Percentiles rank a stretch among this genome's conserved stretches.
phyloP scores from a whole-genome alignment of 1,140 invertebrate genomes.

The Laupala kohalensis region DNA sequence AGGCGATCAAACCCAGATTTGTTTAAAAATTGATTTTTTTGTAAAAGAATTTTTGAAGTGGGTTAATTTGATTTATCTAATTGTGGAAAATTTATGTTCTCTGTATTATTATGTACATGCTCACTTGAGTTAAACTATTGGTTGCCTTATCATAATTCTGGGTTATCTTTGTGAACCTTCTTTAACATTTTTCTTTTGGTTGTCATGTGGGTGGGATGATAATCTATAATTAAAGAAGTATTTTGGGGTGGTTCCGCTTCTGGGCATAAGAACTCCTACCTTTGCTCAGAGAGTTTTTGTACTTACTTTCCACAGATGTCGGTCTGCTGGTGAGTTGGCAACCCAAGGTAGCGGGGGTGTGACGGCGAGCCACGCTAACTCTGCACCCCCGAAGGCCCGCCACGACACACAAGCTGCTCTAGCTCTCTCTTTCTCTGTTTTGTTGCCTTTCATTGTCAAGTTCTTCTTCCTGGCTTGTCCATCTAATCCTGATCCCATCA shows the following conservation, averaged over 20 bases:
- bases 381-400: background rate
- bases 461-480: background rate
- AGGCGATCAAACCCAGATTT: background rate
- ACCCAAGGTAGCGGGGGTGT: slow-evolving; percentile 2
- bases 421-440: background rate
- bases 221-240: too few species aligned
- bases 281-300: slow-evolving; percentile 15
- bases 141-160: background rate
- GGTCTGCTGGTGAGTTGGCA: slow-evolving; percentile 3
- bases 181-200: background rate
- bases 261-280: slow-evolving; percentile 3
- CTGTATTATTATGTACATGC: too few species aligned
- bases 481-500: background rate
- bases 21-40: too few species aligned
- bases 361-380: background rate
- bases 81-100: too few species aligned
- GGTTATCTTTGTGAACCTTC: background rate
- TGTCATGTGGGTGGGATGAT: background rate
- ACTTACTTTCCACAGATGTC: slow-evolving; percentile 16
- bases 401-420: background rate
- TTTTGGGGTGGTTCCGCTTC: slow-evolving; percentile 4
- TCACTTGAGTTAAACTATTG: background rate
- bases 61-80: too few species aligned
- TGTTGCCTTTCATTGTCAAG: background rate
- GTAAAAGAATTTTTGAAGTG: too few species aligned